These are phyloP conservation scores for Abrostola tripartita DNA, from an alignment of 2,888 invertebrate species.

Conservation along the genomic window DNA sequence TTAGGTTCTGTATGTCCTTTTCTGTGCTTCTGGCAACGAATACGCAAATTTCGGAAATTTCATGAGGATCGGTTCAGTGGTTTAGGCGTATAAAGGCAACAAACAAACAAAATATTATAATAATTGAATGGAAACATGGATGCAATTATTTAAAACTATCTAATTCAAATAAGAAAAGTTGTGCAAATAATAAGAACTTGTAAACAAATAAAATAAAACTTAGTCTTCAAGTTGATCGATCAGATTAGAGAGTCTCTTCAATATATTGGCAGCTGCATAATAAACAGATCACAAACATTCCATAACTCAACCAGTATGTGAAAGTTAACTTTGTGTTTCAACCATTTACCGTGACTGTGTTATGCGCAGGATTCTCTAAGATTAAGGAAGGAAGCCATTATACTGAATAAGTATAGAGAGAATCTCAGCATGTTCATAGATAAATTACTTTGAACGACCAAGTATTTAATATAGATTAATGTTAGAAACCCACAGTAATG, in stretches of 20 bases:
- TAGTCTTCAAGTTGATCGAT: too few species aligned
- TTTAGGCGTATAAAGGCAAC: too few species aligned
- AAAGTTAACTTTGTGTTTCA: constrained; percentile 33
- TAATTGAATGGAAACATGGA: too few species aligned
- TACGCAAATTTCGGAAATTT: too few species aligned
- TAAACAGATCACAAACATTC: neutral
- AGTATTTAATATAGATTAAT: constrained; percentile 33
- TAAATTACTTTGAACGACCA: constrained; percentile 28
- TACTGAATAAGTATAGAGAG: constrained; percentile 17
- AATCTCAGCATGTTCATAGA: constrained; percentile 17
- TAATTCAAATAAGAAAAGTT: too few species aligned
- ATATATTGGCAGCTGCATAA: neutral
- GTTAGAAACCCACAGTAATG: neutral
- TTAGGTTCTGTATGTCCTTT: too few species aligned
- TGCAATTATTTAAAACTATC: too few species aligned
- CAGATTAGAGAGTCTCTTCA: neutral
- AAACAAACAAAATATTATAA: too few species aligned
- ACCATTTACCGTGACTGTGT: constrained; percentile 29
- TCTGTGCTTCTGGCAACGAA: too few species aligned
- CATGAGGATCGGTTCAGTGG: too few species aligned
- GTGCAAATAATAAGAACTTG: too few species aligned
- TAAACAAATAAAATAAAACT: too few species aligned
- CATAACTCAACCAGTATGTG: constrained; percentile 17
- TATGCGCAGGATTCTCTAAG: constrained; percentile 41
- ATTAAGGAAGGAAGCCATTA: constrained; percentile 46